Evolutionary conservation across 2,113 vertebrate genomes (phyloP).

Genomic region (Phylloscopus trochiloides): DNA sequence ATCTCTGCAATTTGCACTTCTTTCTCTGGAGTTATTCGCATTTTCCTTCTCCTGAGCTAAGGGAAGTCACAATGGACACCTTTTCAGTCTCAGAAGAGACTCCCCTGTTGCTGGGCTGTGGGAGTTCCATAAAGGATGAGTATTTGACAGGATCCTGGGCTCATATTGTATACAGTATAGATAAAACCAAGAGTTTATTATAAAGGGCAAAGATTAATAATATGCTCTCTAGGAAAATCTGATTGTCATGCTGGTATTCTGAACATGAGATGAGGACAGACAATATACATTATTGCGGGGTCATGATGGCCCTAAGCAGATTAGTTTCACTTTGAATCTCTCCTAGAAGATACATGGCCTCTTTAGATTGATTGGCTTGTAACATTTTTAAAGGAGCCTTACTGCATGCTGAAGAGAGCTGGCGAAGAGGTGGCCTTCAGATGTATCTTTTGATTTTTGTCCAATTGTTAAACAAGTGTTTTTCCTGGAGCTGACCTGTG

Average conservation of each 20-base stretch:
- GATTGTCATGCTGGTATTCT: not conserved
- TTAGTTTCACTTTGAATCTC: not conserved
- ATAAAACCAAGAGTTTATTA: not conserved
- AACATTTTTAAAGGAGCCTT: not conserved
- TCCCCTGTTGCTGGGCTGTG: rapidly evolving
- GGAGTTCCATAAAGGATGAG: not conserved
- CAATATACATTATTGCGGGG: not conserved
- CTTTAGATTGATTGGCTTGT: not conserved
- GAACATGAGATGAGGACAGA: not conserved
- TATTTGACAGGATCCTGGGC: not conserved
- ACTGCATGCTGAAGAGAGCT: not conserved
- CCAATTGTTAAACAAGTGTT: not conserved
- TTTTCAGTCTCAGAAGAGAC: not conserved
- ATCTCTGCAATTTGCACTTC: not conserved
- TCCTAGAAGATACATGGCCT: not conserved
- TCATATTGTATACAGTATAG: not conserved
- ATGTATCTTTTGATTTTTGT: not conserved
- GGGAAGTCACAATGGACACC: not conserved
- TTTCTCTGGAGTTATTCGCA: not conserved
- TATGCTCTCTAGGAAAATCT: not conserved
- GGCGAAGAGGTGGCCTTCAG: not conserved
- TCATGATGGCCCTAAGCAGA: not conserved
- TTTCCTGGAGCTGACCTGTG: not conserved
- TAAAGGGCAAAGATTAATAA: not conserved
- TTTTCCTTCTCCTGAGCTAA: not conserved